phyloP scores from a whole-genome alignment of 2,113 vertebrate genomes.

The Cettia cetti region DNA sequence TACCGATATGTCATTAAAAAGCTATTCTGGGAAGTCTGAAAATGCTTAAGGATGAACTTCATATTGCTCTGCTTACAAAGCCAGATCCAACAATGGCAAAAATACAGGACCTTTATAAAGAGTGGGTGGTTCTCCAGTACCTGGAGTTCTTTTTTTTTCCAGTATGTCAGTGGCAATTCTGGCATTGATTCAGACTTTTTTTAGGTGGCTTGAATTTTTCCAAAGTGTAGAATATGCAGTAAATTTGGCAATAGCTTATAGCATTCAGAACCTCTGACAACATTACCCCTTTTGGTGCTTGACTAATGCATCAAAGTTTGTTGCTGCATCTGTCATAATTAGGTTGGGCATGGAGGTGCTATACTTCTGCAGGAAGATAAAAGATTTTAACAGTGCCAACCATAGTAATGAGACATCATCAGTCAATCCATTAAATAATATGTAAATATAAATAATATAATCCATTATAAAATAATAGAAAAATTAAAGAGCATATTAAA shows the following conservation, averaged over 20 bases:
- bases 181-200: neutral
- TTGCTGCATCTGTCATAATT: neutral
- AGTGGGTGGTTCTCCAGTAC: neutral
- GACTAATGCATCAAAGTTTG: neutral
- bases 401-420: neutral
- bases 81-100: neutral
- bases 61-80: neutral
- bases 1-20: neutral
- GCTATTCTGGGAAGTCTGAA: neutral
- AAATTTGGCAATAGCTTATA: neutral
- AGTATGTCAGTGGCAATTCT: neutral
- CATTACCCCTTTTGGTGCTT: neutral
- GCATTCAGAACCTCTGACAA: neutral
- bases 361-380: neutral
- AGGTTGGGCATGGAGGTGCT: neutral
- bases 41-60: neutral
- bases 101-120: neutral
- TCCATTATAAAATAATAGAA: neutral
- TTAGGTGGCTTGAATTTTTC: neutral
- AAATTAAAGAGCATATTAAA: neutral
- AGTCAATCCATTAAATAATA: neutral
- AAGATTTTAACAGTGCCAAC: neutral
- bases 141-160: neutral
- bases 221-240: neutral
- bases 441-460: neutral